Percentiles rank a stretch among this genome's conserved stretches.
These are phyloP conservation scores for Aproaerema taeniolella DNA, from an alignment of 2,888 invertebrate genomes.

Conservation along the genomic window DNA sequence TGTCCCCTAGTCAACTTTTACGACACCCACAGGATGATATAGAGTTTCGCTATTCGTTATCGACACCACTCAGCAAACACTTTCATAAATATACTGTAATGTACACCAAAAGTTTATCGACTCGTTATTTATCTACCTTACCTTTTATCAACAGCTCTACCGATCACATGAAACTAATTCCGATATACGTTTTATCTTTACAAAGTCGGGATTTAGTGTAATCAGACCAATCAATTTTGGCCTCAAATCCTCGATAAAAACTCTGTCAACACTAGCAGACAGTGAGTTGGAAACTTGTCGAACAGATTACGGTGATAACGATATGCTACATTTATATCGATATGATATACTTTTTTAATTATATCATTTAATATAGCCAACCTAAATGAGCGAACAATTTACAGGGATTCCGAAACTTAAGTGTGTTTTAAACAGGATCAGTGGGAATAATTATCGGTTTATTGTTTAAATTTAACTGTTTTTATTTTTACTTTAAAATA, in stretches of 20 bases:
- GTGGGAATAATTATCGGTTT: too few species aligned
- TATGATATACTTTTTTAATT: too few species aligned
- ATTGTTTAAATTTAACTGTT: too few species aligned
- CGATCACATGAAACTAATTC: slow-evolving; percentile 49
- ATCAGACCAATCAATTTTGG: slow-evolving; percentile 61
- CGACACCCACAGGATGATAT: too few species aligned
- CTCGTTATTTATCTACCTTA: slow-evolving; percentile 35
- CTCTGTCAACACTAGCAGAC: slow-evolving; percentile 44
- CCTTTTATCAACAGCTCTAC: slow-evolving; percentile 44
- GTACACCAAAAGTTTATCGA: slow-evolving; percentile 19
- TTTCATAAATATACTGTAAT: too few species aligned
- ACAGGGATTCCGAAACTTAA: neutral
- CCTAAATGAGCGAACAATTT: slow-evolving; percentile 32
- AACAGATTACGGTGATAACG: slow-evolving; percentile 38
- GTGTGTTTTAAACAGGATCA: slow-evolving; percentile 36
- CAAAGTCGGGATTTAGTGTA: slow-evolving; percentile 33
- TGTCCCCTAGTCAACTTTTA: too few species aligned
- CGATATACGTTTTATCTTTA: slow-evolving; percentile 36
- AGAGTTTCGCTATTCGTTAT: too few species aligned
- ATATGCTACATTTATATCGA: too few species aligned
- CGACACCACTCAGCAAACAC: too few species aligned
- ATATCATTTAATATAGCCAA: slow-evolving; percentile 35
- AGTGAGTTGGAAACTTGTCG: slow-evolving; percentile 42
- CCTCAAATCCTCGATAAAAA: slow-evolving; percentile 52
- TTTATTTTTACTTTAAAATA: too few species aligned